Conservation (phyloP, 2,113 vertebrate species). For the Cisticola juncidis region DNA sequence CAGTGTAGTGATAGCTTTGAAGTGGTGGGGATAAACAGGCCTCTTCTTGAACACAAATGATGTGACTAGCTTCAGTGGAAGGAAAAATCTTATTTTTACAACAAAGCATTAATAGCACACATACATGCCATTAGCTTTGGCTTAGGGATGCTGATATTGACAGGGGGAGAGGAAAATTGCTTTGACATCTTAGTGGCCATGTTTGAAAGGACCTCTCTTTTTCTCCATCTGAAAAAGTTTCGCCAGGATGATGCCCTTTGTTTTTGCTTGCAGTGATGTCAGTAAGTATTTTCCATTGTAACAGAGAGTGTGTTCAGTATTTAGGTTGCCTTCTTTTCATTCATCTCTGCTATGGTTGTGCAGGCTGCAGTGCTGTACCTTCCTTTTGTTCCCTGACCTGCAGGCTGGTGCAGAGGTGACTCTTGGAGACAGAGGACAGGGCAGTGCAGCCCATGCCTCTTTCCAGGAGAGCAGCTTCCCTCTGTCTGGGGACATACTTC, state of each 20-base stretch:
- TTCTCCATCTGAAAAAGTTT: not conserved
- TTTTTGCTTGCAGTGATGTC: not conserved
- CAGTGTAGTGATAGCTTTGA: not conserved
- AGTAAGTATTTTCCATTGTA: not conserved
- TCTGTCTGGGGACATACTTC: not conserved
- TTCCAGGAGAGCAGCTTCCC: not conserved
- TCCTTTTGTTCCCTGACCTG: not conserved
- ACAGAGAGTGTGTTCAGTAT: not conserved
- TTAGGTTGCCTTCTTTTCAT: not conserved
- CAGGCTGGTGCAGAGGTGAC: not conserved
- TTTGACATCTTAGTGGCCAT: not conserved
- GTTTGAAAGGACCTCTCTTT: not conserved
- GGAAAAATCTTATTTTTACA: not conserved
- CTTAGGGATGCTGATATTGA: not conserved
- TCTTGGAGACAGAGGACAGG: not conserved
- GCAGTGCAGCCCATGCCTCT: not conserved
- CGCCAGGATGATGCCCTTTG: not conserved
- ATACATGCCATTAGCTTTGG: not conserved
- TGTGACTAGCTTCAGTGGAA: not conserved
- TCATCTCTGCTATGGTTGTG: rapidly evolving
- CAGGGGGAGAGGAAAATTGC: not conserved
- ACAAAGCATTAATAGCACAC: not conserved
- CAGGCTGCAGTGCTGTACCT: not conserved
- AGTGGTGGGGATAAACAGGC: not conserved
- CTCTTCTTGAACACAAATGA: not conserved